Evolutionary conservation across 2,888 invertebrate genomes (phyloP).

Genomic region (Thereva nobilitata): DNA sequence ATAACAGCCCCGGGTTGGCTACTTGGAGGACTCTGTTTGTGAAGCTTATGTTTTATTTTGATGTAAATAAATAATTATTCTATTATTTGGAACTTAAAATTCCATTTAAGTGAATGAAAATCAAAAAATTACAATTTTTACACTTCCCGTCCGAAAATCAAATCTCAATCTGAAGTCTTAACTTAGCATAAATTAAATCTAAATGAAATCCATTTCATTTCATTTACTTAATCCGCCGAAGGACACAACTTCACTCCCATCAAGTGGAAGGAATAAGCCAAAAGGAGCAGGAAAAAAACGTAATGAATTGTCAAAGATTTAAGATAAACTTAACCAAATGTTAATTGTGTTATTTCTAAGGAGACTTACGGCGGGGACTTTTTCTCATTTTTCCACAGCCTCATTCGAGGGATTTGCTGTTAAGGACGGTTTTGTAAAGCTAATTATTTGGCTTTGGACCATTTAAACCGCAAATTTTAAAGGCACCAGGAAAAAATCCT

Average conservation of each 20-base stretch:
- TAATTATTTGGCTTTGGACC: constrained; percentile 29
- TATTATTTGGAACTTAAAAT: too few species aligned
- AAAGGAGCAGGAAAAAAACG: constrained; percentile 4
- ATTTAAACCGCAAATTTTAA: constrained; percentile 24
- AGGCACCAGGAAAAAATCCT: constrained; percentile 2
- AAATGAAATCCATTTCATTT: constrained; percentile 33
- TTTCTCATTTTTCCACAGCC: constrained; percentile 13
- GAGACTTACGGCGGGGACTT: constrained; percentile 21
- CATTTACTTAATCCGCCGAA: constrained; percentile 34
- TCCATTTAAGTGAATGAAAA: too few species aligned
- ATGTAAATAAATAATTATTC: too few species aligned
- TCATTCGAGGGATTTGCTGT: constrained; percentile 20
- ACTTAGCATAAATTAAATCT: constrained; percentile 36
- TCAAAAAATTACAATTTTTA: too few species aligned
- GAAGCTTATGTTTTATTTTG: too few species aligned
- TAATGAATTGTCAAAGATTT: constrained; percentile 35
- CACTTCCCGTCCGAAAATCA: too few species aligned
- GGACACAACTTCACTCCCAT: constrained; percentile 5
- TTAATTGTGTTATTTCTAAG: constrained; percentile 32
- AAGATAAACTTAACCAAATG: constrained; percentile 36
- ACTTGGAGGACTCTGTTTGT: too few species aligned
- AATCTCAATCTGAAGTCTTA: too few species aligned
- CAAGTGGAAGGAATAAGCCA: constrained; percentile 24
- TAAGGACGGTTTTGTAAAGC: constrained; percentile 6
- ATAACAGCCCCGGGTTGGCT: too few species aligned